Evolutionary conservation across 2,888 invertebrate genomes (phyloP).

Genomic region (Poecilus cupreus): DNA sequence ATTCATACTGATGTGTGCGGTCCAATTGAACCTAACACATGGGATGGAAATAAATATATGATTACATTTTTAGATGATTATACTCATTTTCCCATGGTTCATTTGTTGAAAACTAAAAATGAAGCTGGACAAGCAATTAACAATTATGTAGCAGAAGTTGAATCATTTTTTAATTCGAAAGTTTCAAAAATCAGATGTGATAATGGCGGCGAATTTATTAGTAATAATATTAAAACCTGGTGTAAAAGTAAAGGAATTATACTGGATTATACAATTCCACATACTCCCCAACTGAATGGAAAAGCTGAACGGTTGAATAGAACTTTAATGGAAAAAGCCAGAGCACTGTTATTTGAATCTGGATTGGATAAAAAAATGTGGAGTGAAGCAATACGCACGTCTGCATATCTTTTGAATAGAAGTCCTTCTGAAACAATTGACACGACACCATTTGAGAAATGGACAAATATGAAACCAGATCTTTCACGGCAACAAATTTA

Average conservation of each 20-base stretch:
- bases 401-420: conserved; percentile 62
- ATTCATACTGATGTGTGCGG: conserved; percentile 68
- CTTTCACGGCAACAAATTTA: conserved; percentile 62
- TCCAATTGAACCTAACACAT: conserved; percentile 66
- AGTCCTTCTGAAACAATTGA: conserved; percentile 56
- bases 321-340: conserved; percentile 62
- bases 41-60: conserved; percentile 67
- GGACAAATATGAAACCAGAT: conserved; percentile 62
- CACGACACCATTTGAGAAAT: conserved; percentile 63
- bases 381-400: conserved; percentile 61
- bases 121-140: conserved; percentile 55
- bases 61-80: conserved; percentile 67
- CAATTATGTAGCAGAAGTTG: conserved; percentile 56
- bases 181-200: conserved; percentile 62
- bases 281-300: conserved; percentile 63
- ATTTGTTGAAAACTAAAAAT: conserved; percentile 63
- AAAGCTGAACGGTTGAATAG: conserved; percentile 63
- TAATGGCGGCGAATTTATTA: conserved; percentile 62
- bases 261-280: conserved; percentile 60
- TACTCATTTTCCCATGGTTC: conserved; percentile 67
- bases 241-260: conserved; percentile 61
- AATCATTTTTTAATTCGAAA: conserved; percentile 60
- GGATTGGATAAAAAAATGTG: conserved; percentile 62
- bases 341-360: conserved; percentile 63
- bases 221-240: too few species aligned